Conservation (phyloP, 2,888 invertebrate species). For the Campoletis raptor region DNA sequence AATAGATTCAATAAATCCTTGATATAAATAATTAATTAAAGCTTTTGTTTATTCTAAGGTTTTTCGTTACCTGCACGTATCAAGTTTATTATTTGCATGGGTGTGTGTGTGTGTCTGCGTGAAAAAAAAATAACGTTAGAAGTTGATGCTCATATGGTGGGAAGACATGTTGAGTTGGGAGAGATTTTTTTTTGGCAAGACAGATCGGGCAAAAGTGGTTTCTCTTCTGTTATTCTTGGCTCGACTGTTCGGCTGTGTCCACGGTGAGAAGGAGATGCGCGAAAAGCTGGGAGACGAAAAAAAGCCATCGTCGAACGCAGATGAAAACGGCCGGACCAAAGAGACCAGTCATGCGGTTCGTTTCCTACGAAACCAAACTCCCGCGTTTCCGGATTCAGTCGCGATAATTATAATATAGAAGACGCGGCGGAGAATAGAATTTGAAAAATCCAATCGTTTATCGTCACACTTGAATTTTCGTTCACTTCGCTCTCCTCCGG, state of each 20-base stretch:
- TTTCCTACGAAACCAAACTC: slow-evolving; percentile 68
- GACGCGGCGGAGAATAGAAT: neutral
- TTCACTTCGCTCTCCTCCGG: neutral
- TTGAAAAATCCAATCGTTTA: neutral
- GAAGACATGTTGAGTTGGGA: slow-evolving; percentile 14
- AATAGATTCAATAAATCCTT: neutral
- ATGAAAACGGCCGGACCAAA: slow-evolving; percentile 21
- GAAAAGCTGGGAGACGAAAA: slow-evolving; percentile 54
- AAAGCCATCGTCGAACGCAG: slow-evolving; percentile 55
- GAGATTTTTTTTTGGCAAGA: slow-evolving; percentile 82
- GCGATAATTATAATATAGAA: slow-evolving; percentile 1
- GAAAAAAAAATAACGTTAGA: neutral
- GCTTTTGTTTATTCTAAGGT: neutral
- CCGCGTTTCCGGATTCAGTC: slow-evolving; percentile 40
- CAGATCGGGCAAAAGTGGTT: slow-evolving; percentile 81
- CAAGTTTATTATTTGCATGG: neutral
- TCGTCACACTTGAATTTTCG: neutral
- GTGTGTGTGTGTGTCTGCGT: neutral
- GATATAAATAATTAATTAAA: neutral
- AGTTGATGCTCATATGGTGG: neutral
- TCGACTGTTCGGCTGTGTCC: slow-evolving; percentile 70
- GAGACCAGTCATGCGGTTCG: slow-evolving; percentile 73
- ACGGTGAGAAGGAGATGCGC: slow-evolving; percentile 68
- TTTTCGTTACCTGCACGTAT: neutral
- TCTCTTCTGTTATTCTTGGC: slow-evolving; percentile 81